phyloP scores from a whole-genome alignment of 1,140 invertebrate species.

The Pseudobourletiella spinata region DNA sequence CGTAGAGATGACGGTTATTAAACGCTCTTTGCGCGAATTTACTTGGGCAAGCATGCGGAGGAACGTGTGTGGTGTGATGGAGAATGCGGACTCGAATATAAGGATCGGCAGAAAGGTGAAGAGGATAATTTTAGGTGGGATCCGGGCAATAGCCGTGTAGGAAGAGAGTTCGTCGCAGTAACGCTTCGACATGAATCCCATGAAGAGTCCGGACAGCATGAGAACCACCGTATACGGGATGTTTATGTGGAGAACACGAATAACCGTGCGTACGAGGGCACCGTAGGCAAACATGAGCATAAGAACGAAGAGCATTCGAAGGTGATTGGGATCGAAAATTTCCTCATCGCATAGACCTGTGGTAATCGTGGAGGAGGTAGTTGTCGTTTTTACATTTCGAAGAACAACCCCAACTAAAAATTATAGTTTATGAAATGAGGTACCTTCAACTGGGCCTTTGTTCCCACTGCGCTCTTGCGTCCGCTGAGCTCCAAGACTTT shows the following conservation, averaged over 20 bases:
- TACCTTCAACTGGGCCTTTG: neutral
- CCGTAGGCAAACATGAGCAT: constrained; percentile 2
- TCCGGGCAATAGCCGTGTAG: constrained; percentile 32
- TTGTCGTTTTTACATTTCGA: neutral
- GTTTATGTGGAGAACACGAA: neutral
- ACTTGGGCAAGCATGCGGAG: constrained; percentile 38
- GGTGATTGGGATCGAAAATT: neutral
- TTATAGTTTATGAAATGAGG: neutral
- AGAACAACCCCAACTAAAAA: no score
- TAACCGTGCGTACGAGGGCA: neutral
- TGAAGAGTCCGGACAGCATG: constrained; percentile 17
- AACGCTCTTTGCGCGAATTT: neutral
- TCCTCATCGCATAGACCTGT: neutral
- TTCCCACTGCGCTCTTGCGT: neutral
- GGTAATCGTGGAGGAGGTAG: neutral
- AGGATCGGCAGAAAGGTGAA: constrained; percentile 45
- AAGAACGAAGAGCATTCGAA: constrained; percentile 5
- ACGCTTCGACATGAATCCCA: constrained; percentile 9
- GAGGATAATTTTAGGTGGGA: constrained; percentile 42
- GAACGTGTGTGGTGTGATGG: constrained; percentile 44
- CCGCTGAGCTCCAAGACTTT: no score
- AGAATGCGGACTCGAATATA: constrained; percentile 46
- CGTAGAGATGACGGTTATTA: neutral
- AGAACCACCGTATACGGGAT: constrained; percentile 18
- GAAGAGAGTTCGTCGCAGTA: constrained; percentile 16